These are phyloP conservation scores for Zoanthus sociatus DNA, from an alignment of 92 coral and sea anemone species.

Conservation along the genomic window DNA sequence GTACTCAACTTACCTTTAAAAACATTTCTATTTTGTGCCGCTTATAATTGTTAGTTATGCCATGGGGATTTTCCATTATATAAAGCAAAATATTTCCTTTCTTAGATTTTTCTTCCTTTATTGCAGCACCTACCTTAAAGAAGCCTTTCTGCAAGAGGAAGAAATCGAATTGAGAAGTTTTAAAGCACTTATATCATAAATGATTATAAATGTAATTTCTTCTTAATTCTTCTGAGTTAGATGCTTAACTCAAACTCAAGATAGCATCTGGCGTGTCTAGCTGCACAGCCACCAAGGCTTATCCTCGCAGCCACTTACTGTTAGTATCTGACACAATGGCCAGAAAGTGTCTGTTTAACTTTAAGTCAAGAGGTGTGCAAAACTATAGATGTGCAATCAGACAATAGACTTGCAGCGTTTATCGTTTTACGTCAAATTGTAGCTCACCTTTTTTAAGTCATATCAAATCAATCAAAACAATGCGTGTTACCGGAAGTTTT, in stretches of 20 bases:
- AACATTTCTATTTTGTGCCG: too few relatives aligned
- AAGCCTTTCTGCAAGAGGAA: neutral
- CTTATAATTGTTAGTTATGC: too few relatives aligned
- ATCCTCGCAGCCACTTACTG: neutral
- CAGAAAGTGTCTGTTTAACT: neutral
- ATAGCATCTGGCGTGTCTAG: too few relatives aligned
- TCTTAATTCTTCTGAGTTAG: neutral
- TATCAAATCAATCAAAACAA: conserved; percentile 45
- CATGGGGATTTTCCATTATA: too few relatives aligned
- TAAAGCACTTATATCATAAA: neutral
- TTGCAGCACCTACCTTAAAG: too few relatives aligned
- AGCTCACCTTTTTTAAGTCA: conserved; percentile 21
- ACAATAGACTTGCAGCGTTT: conserved; percentile 2
- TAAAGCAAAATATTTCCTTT: too few relatives aligned
- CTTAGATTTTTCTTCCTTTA: too few relatives aligned
- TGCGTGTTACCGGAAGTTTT: conserved; percentile 50
- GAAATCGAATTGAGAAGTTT: neutral
- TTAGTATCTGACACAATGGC: neutral
- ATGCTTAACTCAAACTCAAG: neutral
- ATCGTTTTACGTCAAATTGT: conserved; percentile 37
- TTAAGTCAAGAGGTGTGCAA: neutral
- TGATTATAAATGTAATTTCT: too few relatives aligned
- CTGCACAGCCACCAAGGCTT: too few relatives aligned
- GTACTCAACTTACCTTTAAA: too few relatives aligned
- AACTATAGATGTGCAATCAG: conserved; percentile 8